Base-by-base conservation (phyloP, 2,113 vertebrate genomes). In the Ceratotherium simum region DNA sequence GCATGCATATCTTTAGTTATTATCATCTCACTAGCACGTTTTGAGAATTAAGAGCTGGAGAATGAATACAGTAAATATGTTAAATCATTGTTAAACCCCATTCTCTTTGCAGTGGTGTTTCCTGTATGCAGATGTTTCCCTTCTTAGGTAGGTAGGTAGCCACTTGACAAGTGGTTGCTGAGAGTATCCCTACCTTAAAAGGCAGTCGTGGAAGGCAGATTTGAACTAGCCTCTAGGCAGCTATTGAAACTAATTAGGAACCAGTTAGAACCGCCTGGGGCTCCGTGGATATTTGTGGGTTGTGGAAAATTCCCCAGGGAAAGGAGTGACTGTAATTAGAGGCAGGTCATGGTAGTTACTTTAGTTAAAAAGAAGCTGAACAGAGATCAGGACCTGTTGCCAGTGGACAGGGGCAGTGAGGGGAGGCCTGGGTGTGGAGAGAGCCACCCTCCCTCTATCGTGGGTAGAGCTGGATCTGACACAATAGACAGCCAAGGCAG, bases 231-330 rank as follows among this genome's bases (percentile, higher is more conserved):
- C 64, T 93, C 58, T 97, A 78, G 96, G 93, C 94, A 97, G 96
- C 94, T 97, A 78, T 2, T 94, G 96, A 90, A 98, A 81, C 92
- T 98, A 97, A 98, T 98, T 98, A 98, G 95, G 95, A 98, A n/a
- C 56, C 88, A 96, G 78, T 92, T 94, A 91, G 93, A 98, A 88
- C 67, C 97, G 91, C 97, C 87, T 96, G 62, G 95, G 95, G 90
- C 97, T 98, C 80, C 0, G 67, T 97, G 94, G 96, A 87, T 98
- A 93, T 97, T 98, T 97, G 80, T 96, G 97, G 97, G 93, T 95
- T 98, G 93, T 96, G 86, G 94, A 97, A 96, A 2, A 3, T 95
- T 97, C 97, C 85, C 86, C 8, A 0, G 95, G 96, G 97, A 97
- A 98, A 89, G 67, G 90, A 95, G 56, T 93, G 73, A 90, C 67